Evolutionary conservation across 1,140 invertebrate genomes (phyloP).

Genomic region (Helicoverpa zea): DNA sequence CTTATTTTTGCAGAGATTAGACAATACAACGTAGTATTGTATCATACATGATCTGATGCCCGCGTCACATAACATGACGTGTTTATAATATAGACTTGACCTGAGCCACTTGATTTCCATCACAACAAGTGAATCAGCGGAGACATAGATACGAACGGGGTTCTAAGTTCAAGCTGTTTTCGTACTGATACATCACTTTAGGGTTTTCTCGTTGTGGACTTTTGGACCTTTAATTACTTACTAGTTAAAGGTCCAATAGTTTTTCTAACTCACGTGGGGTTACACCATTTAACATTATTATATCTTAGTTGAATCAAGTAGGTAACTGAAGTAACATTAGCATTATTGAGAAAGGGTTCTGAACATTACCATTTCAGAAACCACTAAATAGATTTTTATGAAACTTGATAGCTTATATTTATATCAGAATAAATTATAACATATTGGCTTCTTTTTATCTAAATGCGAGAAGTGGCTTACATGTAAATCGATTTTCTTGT

Average conservation of each 20-base stretch:
- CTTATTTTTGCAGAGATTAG: background rate
- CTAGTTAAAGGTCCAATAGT: no score
- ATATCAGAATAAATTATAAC: no score
- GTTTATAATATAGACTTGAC: constrained; percentile 16
- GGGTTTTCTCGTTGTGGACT: background rate
- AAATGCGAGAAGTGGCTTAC: constrained; percentile 57
- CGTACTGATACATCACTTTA: background rate
- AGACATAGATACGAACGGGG: background rate
- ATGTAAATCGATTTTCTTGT: constrained; percentile 75
- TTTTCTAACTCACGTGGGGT: no score
- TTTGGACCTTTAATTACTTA: no score
- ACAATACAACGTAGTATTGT: background rate
- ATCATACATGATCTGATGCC: background rate
- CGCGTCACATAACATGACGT: constrained; percentile 6
- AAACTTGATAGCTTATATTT: no score
- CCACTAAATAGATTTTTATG: no score
- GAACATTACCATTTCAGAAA: no score
- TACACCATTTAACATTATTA: no score
- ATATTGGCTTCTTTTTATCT: no score
- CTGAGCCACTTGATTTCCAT: background rate
- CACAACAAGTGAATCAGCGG: background rate
- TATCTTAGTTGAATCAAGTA: no score
- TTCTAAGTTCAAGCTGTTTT: background rate
- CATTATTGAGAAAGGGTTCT: no score
- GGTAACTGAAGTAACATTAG: no score